Evolutionary conservation across 2,113 vertebrate species (phyloP).

Genomic region (Gnathonemus echidnorhynchus): DNA sequence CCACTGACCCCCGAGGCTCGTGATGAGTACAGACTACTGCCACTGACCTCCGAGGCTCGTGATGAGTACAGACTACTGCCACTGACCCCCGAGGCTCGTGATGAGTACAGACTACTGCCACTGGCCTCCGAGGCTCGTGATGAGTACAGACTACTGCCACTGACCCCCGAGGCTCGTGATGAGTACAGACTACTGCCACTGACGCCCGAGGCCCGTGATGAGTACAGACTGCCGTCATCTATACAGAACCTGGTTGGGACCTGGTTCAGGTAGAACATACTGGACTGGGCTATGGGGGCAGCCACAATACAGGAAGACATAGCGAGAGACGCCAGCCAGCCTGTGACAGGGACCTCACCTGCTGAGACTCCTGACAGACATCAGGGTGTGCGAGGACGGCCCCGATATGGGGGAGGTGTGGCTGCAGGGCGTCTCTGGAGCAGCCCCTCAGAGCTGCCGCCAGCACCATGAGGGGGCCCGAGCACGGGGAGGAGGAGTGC

Average conservation of each 20-base stretch:
- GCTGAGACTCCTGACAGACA: slow-evolving; percentile 70
- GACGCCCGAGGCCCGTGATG: background rate
- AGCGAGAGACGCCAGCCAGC: background rate
- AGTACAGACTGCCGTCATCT: background rate
- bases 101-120: background rate
- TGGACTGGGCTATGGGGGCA: background rate
- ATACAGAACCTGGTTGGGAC: background rate
- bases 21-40: background rate
- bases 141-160: background rate
- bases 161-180: fast-evolving
- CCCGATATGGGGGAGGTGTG: slow-evolving; percentile 64
- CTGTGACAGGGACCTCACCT: slow-evolving; percentile 58
- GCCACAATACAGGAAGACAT: background rate
- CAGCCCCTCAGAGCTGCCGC: slow-evolving; percentile 69
- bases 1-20: too few relatives aligned
- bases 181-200: background rate
- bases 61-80: background rate
- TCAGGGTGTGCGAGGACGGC: slow-evolving; percentile 54
- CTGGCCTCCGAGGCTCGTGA: fast-evolving
- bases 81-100: background rate
- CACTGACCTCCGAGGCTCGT: background rate
- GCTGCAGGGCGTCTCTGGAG: slow-evolving; percentile 56
- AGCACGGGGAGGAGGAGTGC: slow-evolving; percentile 53
- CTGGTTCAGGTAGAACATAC: background rate
- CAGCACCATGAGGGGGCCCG: slow-evolving; percentile 71